A percentile compares a stretch with the other conserved stretches of the same genome.
phyloP scores from a whole-genome alignment of 2,888 invertebrate species.

The Rhagonycha lutea region DNA sequence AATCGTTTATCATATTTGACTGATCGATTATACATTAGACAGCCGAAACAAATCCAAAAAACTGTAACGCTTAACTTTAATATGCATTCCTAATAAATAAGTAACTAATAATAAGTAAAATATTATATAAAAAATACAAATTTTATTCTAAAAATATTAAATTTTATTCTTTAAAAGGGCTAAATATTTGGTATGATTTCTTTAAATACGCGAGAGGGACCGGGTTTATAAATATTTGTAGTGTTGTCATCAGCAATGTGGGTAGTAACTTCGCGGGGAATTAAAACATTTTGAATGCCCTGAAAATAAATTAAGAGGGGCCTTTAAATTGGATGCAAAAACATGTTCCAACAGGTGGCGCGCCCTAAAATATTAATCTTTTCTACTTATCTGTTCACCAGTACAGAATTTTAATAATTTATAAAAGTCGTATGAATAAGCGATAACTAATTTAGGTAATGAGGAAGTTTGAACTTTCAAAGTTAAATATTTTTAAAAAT shows the following conservation, averaged over 20 bases:
- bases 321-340: too few species aligned
- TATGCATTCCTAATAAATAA: background rate
- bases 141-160: background rate
- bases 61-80: background rate
- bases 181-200: background rate
- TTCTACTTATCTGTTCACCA: too few species aligned
- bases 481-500: too few species aligned
- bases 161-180: background rate
- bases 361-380: too few species aligned
- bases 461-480: too few species aligned
- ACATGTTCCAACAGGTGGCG: too few species aligned
- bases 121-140: background rate
- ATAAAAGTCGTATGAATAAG: too few species aligned
- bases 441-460: too few species aligned
- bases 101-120: background rate
- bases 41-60: slow-evolving; percentile 17
- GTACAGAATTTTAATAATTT: too few species aligned
- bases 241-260: background rate
- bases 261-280: background rate
- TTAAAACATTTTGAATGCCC: background rate
- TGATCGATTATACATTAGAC: slow-evolving; percentile 14
- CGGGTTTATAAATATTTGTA: background rate
- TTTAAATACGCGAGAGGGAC: background rate
- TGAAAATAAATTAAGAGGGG: background rate
- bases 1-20: slow-evolving; percentile 28